Evolutionary conservation across 2,888 invertebrate species (phyloP).

Genomic region (Clistopyga incitator): DNA sequence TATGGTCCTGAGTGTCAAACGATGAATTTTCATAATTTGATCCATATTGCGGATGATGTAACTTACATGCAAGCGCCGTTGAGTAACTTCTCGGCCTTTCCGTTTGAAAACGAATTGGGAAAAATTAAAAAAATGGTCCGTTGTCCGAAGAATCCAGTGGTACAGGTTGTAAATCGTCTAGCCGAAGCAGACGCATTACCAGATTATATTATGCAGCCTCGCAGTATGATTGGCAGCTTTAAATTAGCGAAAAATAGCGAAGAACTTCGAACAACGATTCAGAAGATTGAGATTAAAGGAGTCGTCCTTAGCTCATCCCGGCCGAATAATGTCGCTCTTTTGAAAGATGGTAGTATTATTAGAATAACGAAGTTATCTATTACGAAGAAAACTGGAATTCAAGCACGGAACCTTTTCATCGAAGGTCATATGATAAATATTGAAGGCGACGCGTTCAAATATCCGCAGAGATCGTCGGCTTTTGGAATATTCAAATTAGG

Average conservation of each 20-base stretch:
- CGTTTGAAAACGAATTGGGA: too few species aligned
- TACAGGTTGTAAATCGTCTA: conserved; percentile 21
- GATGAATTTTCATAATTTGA: conserved; percentile 44
- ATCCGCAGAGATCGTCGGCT: background rate
- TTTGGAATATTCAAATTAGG: too few species aligned
- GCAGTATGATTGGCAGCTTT: background rate
- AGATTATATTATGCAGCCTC: background rate
- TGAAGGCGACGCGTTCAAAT: conserved; percentile 16
- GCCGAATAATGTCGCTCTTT: too few species aligned
- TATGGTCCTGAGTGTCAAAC: conserved; percentile 17
- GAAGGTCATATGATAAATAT: too few species aligned
- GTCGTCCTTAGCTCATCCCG: background rate
- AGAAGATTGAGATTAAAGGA: conserved; percentile 10
- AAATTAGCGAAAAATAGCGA: too few species aligned
- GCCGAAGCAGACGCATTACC: background rate
- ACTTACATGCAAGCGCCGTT: conserved; percentile 27
- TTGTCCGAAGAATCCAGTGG: conserved; percentile 7
- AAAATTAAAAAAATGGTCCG: conserved; percentile 45
- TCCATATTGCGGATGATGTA: conserved; percentile 49
- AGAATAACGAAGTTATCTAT: conserved; percentile 11
- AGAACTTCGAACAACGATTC: too few species aligned
- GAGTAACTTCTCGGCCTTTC: conserved; percentile 35
- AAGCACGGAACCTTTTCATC: too few species aligned
- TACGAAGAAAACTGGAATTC: too few species aligned
- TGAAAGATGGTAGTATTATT: conserved; percentile 5